A percentile compares a stretch with the other conserved stretches of the same genome.
phyloP scores from a whole-genome alignment of 2,888 invertebrate species.

The Mythimna impura region DNA sequence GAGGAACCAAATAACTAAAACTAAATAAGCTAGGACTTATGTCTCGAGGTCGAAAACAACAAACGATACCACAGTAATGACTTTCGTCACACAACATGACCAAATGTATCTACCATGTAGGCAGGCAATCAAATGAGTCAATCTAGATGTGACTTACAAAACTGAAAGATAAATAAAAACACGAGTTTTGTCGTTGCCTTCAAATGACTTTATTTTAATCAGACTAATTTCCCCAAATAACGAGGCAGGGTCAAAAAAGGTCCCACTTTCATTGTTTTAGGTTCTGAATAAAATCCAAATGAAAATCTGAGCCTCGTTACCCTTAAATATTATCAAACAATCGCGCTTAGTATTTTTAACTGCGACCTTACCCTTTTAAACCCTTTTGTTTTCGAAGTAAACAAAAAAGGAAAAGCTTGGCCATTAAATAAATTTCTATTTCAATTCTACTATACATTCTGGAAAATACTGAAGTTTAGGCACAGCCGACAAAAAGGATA shows the following conservation, averaged over 20 bases:
- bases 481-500: not conserved
- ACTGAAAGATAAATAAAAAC: conserved; percentile 16
- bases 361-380: conserved; percentile 29
- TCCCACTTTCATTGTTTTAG: conserved; percentile 19
- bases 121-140: conserved; percentile 39
- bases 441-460: conserved; percentile 19
- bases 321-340: conserved; percentile 37
- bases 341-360: conserved; percentile 47
- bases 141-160: conserved; percentile 9
- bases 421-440: conserved; percentile 43
- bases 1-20: conserved; percentile 59
- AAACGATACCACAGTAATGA: conserved; percentile 50
- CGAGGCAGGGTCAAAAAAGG: conserved; percentile 10
- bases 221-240: conserved; percentile 1
- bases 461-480: conserved; percentile 25
- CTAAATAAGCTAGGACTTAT: conserved; percentile 60
- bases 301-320: conserved; percentile 21
- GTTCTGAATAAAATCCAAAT: conserved; percentile 14
- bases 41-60: conserved; percentile 60
- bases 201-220: conserved; percentile 14
- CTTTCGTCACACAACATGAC: conserved; percentile 54
- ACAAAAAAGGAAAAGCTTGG: conserved; percentile 27
- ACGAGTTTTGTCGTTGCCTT: not conserved
- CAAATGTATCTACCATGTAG: conserved; percentile 49
- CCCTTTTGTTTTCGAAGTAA: conserved; percentile 45